Evolutionary conservation across 2,113 vertebrate species (phyloP).

Genomic region (Silurus glanis): DNA sequence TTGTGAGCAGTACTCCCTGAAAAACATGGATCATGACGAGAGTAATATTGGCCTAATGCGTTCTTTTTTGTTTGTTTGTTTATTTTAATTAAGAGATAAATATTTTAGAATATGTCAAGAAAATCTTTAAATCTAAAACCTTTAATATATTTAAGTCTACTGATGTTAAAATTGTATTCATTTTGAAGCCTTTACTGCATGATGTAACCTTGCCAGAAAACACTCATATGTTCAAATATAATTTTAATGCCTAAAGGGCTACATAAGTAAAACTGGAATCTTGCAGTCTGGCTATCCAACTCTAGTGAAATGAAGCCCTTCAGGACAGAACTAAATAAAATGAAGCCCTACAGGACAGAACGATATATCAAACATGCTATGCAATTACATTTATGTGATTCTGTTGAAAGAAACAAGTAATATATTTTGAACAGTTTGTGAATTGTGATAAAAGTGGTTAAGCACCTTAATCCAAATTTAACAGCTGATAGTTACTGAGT

Average conservation of each 20-base stretch:
- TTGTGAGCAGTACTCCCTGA: background rate
- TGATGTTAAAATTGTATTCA: background rate
- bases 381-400: background rate
- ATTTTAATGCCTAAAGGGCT: background rate
- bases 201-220: background rate
- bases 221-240: background rate
- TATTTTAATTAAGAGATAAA: background rate
- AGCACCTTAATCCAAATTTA: background rate
- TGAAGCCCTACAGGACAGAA: background rate
- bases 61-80: background rate
- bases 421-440: background rate
- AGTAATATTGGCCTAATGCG: background rate
- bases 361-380: background rate
- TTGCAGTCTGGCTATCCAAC: background rate
- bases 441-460: background rate
- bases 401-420: background rate
- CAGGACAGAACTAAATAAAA: background rate
- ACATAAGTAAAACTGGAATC: background rate
- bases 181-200: background rate
- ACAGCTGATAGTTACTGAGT: background rate
- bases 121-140: background rate
- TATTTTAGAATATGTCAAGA: background rate
- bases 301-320: background rate
- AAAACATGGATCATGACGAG: background rate
- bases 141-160: too few species aligned